Base-by-base conservation (phyloP, 2,113 vertebrate species). In the Rhabdomys dilectus region DNA sequence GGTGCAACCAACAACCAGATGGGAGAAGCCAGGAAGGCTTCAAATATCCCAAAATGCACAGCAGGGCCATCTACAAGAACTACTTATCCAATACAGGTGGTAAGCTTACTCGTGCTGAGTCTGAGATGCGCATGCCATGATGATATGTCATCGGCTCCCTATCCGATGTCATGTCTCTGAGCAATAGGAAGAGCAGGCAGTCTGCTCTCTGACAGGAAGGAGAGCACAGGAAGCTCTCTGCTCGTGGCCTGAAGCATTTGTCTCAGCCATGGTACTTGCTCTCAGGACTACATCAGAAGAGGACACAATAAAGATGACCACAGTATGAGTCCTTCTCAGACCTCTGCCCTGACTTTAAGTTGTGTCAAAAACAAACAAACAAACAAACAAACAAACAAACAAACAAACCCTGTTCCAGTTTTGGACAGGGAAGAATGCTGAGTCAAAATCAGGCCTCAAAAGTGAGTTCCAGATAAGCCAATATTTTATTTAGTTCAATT, bases 191-290 rank as follows among this genome's bases (percentile, higher is more conserved):
- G 31, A 62, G 86, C 3, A 88, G 53, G 64, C 75, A 88, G 78
- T 53, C 89, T 76, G 66, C 5, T 19, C 4, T 64, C 19, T 22
- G 92, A 84, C 88, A 5, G 4, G 85, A 93, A 75, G 11, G 8
- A 85, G 16, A 42, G 88, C 45, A 51, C 86, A 96, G 96, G 16
- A 12, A 97, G 36, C 3, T 85, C n/a, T n/a, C 24, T 51, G 1
- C 73, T 96, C 36, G 58, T 45, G 82, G 70, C 48, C 17, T 42
- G 77, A 36, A 91, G n/a, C 82, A 88, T 90, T 96, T 81, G n/a
- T 93, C 98, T 95, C 45, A 94, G 62, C 75, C 24, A 42, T 77
- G 51, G 13, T 58, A 62, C 70, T 95, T 76, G 82, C 95, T 68
- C 89, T 68, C 89, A 95, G n/a, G 11, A 85, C 56, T 93, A 97